Evolutionary conservation across 1,140 invertebrate species (phyloP), one percentile per base, ranked within the genome.

Genomic region (Mycetomoellerius zeteki): DNA sequence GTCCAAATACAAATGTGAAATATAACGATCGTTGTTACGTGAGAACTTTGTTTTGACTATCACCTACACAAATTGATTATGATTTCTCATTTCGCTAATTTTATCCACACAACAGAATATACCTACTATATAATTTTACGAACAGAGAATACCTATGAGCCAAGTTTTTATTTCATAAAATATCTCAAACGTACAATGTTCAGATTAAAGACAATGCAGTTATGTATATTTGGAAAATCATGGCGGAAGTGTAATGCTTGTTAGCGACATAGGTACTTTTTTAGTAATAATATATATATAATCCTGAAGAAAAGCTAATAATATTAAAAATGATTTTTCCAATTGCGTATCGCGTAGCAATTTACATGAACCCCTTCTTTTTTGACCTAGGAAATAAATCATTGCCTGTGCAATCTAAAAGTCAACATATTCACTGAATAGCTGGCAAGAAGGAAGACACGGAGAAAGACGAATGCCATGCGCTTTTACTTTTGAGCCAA

Each of bases 381-480:
- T 62, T n/a, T n/a, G 16, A 27, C 3, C 5, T 65, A 50, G 43
- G 47, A 71, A 71, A 89, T 85, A 84, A 87, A 84, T 87, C 77
- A 72, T 54, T 65, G 72, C 72, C 65, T 43, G 24, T 30, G 50
- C 58, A 67, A 52, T 54, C 52, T 43, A n/a, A 10, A 0, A 43
- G 54, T 54, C 50, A 33, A 78, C 50, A 77, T 54, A 50, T 47
- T n/a, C 30, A 27, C 30, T 16, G 54, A 24, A 72, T 7, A 58
- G 6, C 14, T 21, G 52, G 16, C 19, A n/a, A 24, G 33, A 24
- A 12, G 54, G 37, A 72, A 73, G 19, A 69, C 47, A 54, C 64
- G 54, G 21, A 64, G 43, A 77, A 64, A 27, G 86, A 64, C n/a
- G 27, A 50, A 62, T 50, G n/a, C 56, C 54, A 52, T 19, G 47